Percentiles rank a stretch among this genome's conserved stretches.
phyloP scores from a whole-genome alignment of 2,113 vertebrate species.

The Carollia perspicillata region DNA sequence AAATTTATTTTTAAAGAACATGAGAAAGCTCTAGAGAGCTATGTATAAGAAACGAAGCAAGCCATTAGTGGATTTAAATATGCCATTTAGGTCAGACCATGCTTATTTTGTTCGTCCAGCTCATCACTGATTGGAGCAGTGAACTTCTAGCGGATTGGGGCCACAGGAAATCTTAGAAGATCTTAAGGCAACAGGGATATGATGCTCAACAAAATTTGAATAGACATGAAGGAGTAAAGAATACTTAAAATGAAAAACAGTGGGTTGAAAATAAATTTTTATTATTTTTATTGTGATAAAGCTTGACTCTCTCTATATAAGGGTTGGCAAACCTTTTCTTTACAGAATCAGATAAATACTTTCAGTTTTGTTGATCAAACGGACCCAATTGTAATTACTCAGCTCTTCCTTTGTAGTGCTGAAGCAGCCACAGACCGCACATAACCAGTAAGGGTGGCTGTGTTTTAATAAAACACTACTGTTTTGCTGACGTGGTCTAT shows the following conservation, averaged over 20 bases:
- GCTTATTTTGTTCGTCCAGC: neutral
- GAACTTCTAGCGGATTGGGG: neutral
- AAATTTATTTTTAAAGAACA: neutral
- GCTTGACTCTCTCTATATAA: neutral
- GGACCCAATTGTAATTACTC: neutral
- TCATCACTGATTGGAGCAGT: neutral
- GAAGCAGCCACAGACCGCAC: neutral
- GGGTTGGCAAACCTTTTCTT: neutral
- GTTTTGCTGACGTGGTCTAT: neutral
- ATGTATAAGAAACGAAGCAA: neutral
- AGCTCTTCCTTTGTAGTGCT: neutral
- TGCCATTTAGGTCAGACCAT: neutral
- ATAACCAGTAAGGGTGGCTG: neutral
- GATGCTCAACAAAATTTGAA: neutral
- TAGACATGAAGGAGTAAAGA: neutral
- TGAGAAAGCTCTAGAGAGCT: neutral
- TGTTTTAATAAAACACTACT: neutral
- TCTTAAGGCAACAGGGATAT: neutral
- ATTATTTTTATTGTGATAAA: neutral
- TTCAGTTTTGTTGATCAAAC: neutral
- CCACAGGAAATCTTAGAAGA: neutral
- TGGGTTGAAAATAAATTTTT: neutral
- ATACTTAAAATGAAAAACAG: neutral
- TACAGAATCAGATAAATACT: neutral
- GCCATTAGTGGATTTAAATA: neutral